Base-by-base conservation (phyloP, 2,888 invertebrate genomes). In the Drosophila nr. fundita region DNA sequence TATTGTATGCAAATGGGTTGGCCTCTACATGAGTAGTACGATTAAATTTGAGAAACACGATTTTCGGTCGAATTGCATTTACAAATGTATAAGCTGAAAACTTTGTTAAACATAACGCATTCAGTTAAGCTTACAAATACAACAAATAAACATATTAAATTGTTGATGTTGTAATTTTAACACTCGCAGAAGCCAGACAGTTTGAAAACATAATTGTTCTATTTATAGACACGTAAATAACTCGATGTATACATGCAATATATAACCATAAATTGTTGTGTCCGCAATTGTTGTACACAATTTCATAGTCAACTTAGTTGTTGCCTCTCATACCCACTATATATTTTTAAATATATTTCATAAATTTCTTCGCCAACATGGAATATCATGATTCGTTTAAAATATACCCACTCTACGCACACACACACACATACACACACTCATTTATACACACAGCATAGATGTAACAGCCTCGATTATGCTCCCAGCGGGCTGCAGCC, bases 391-490 rank as follows among this genome's bases (percentile, higher is more conserved):
- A 76, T 76, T 78, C 68, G 68, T 57, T 74, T 68, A 57, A 63
- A 53, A 62, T 27, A 68, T 61, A 80, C 62, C 70, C 68, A 55
- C 69, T 36, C 55, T 36, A 55, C 50, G 48, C 36, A 24, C 45
- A 34, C 54, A 76, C 36, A 60, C 52, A 49, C 49, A 76, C 36
- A 60, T 49, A 49, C 49, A 38, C 49, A 63, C 52, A 40, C 53
- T 57, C 48, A 36, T 34, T 57, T 54, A 53, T 53, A 68, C 65
- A 58, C 42, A 60, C 32, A 65, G 63, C 75, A 67, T 79, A 75
- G 84, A 86, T 82, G 78, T 81, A 85, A 82, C 88, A 83, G 90
- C 79, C 89, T 82, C 90, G 91, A 91, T 90, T 91, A 90, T 82
- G 84, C 81, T 90, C 90, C 90, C 90, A 90, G 91, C 87, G 90